Evolutionary conservation across 2,797 vertebrate genomes (phyloP).

Genomic region (Myripristis murdjan): DNA sequence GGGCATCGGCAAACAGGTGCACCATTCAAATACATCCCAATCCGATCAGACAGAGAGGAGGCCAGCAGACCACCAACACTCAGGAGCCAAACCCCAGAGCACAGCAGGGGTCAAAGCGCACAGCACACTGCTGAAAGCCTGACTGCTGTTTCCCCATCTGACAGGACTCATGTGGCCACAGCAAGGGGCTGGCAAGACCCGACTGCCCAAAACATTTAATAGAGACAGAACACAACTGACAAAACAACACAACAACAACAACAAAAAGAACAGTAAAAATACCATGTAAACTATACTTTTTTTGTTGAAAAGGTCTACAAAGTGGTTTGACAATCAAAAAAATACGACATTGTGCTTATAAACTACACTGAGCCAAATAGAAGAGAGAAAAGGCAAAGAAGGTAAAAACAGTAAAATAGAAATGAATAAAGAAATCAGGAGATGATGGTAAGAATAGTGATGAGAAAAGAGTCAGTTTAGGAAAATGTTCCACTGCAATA

Average conservation of each 20-base stretch:
- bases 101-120: slow-evolving; percentile 62
- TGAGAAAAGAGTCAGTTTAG: too few relatives aligned
- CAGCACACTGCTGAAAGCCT: slow-evolving; percentile 58
- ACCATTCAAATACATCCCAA: slow-evolving; percentile 57
- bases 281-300: too few relatives aligned
- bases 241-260: not conserved
- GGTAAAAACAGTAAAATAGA: too few relatives aligned
- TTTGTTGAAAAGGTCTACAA: too few relatives aligned
- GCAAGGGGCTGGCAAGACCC: not conserved
- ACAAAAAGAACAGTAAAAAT: too few relatives aligned
- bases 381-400: too few relatives aligned
- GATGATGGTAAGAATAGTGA: too few relatives aligned
- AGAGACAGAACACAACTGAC: not conserved
- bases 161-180: slow-evolving; percentile 36
- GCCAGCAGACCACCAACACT: slow-evolving; percentile 25
- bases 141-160: slow-evolving; percentile 42
- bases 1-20: slow-evolving; percentile 53
- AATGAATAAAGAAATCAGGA: too few relatives aligned
- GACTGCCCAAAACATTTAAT: slow-evolving; percentile 1
- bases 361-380: too few relatives aligned
- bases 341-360: too few relatives aligned
- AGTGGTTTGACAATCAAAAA: too few relatives aligned
- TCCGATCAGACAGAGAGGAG: slow-evolving; percentile 61
- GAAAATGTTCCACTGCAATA: too few relatives aligned
- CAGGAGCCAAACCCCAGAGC: slow-evolving; percentile 56